Evolutionary conservation across 2,113 vertebrate species (phyloP), one percentile per base, ranked within the genome.

Genomic region (Hoplias malabaricus): DNA sequence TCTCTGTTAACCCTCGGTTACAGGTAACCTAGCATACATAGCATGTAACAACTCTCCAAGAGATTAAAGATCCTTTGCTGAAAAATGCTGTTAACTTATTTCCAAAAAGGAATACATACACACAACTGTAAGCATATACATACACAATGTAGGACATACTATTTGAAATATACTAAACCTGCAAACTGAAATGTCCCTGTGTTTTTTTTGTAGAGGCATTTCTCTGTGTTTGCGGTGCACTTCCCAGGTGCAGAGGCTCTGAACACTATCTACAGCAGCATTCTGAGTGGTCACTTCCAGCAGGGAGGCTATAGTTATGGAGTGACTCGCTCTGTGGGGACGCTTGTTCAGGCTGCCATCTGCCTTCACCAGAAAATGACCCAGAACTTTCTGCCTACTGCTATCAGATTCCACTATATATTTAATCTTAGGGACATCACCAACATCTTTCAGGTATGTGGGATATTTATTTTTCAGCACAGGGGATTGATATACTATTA

Each of bases 1-100:
- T 98, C 89, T 96, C 95, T 72, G 93, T 96, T 86, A 93, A 96
- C 92, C 94, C 92, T 86, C 90, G 92, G 91, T 93, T 98, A 80
- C 94, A 94, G 93, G 93, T 96, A 93, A 69, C 75, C 57, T 34
- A 46, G 16, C n/a, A 31, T 0, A 7, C 14, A 63, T 7, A 10
- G 14, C 42, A 13, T 0, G 3, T 13, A 59, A 8, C 14, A n/a
- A 13, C 23, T 56, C 40, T n/a, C n/a, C 23, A n/a, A 7, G 0
- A 53, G 6, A 23, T 23, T 23, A 9, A 7, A 23, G 21, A 16
- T 23, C 4, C n/a, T n/a, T n/a, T n/a, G n/a, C n/a, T n/a, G n/a
- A n/a, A n/a, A n/a, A n/a, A n/a, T n/a, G n/a, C n/a, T n/a, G n/a
- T n/a, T n/a, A n/a, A n/a, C n/a, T n/a, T n/a, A n/a, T n/a, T n/a